Base-by-base conservation (phyloP, 2,888 invertebrate genomes). In the Gymnoscelis rufifasciata region DNA sequence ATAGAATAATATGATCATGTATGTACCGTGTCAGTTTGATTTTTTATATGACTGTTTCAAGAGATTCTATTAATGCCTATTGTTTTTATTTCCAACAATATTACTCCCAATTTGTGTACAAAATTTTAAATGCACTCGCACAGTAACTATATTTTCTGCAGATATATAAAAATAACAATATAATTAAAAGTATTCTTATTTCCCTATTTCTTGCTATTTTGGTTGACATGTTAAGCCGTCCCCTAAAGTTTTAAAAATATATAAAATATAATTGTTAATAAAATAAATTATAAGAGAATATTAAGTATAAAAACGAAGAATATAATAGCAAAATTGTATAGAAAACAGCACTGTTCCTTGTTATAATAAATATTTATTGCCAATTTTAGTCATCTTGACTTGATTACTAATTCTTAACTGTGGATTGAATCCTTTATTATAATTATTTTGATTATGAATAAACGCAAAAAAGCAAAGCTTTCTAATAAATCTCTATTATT, bases 231-330 rank as follows among this genome's bases (percentile, higher is more conserved):
- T 77, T 76, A 69, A 74, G 74, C 82, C 82, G 82, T 82, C 82
- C 82, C 82, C 80, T 73, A 69, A 70, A 80, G 78, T 77, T 79
- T 79, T 80, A 79, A 79, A 69, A 69, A 67, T 69, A 71, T 68
- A 66, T 71, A 56, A 54, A 52, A 33, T 51, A 46, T 54, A 51
- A 39, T 53, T 45, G 26, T 43, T 42, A 46, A 51, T 19, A 49
- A 30, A 52, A 62, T 58, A 62, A 19, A 2, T 19, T 61, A 62
- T 61, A 62, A 60, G 43, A 44, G 39, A 43, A 33, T 33, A 42
- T 38, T 48, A 43, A 37, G n/a, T 35, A 35, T 43, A 38, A n/a
- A n/a, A 11, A 35, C 7, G 15, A 44, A 45, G 35, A 44, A 45
- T 40, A 36, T 19, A 7, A 33, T 41, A 38, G 15, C 19, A 44